A percentile compares a stretch with the other conserved stretches of the same genome.
phyloP scores from a whole-genome alignment of 2,888 invertebrate species.

The Meiosimyza decipiens region DNA sequence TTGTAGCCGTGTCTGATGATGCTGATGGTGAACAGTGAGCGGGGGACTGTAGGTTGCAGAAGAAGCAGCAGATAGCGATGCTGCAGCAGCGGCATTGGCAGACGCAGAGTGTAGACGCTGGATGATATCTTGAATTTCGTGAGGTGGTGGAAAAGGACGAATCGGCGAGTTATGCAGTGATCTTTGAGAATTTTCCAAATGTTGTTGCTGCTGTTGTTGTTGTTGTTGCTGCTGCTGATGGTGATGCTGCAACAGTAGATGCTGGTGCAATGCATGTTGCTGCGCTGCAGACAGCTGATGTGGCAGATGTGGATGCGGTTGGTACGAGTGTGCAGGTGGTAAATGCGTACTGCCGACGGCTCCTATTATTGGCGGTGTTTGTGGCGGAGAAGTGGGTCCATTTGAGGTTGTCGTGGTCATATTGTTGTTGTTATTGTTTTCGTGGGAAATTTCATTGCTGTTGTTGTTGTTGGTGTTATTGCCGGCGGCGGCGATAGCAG shows the following conservation, averaged over 20 bases:
- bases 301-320: conserved; percentile 48
- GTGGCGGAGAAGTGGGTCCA: conserved; percentile 59
- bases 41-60: conserved; percentile 56
- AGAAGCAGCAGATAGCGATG: conserved; percentile 42
- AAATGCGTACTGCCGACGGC: conserved; percentile 40
- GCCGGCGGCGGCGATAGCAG: conserved; percentile 46
- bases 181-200: conserved; percentile 53
- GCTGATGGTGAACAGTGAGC: neutral
- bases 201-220: conserved; percentile 50
- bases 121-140: conserved; percentile 56
- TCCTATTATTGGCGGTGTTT: conserved; percentile 55
- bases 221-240: conserved; percentile 42
- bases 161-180: conserved; percentile 42
- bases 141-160: conserved; percentile 13
- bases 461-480: conserved; percentile 33
- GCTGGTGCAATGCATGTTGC: conserved; percentile 61
- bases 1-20: conserved; percentile 53
- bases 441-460: conserved; percentile 10
- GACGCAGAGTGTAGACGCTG: conserved; percentile 62
- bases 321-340: conserved; percentile 44
- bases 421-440: conserved; percentile 43
- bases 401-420: conserved; percentile 41
- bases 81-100: conserved; percentile 56
- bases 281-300: conserved; percentile 56
- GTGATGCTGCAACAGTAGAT: conserved; percentile 56